A percentile compares a stretch with the other conserved stretches of the same genome.
Evolutionary conservation across 2,888 invertebrate species (phyloP).

Genomic region (Drosophila anceps): DNA sequence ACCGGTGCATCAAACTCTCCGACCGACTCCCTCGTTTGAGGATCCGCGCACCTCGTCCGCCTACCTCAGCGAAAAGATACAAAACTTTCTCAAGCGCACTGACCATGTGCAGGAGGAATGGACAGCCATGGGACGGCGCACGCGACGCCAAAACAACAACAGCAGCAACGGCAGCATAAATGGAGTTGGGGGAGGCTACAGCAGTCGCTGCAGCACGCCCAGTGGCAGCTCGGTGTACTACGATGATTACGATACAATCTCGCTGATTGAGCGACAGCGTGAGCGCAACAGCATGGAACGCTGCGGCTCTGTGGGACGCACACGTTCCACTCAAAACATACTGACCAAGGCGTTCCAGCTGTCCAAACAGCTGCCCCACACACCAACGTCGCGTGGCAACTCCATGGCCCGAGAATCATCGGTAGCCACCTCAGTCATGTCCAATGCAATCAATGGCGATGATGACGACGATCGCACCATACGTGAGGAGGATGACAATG

Average conservation of each 20-base stretch:
- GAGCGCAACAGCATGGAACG: constrained; percentile 83
- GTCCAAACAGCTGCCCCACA: constrained; percentile 85
- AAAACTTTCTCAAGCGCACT: constrained; percentile 92
- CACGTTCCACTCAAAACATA: constrained; percentile 92
- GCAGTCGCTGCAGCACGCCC: constrained; percentile 78
- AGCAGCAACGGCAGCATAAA: constrained; percentile 54
- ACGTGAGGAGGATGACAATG: constrained; percentile 89
- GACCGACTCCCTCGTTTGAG: constrained; percentile 91
- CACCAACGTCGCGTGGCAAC: constrained; percentile 84
- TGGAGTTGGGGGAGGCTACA: constrained; percentile 64
- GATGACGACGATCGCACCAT: constrained; percentile 88
- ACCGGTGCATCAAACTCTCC: constrained; percentile 89
- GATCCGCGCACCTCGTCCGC: constrained; percentile 92
- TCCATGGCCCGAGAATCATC: constrained; percentile 81
- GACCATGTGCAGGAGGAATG: constrained; percentile 96
- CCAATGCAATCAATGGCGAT: constrained; percentile 76
- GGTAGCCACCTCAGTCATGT: constrained; percentile 77
- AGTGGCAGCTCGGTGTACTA: constrained; percentile 73
- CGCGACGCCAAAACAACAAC: constrained; percentile 55
- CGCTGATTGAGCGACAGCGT: constrained; percentile 84
- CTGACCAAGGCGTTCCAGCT: constrained; percentile 93
- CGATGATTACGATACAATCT: constrained; percentile 84
- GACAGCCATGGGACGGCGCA: constrained; percentile 88
- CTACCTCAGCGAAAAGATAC: constrained; percentile 90
- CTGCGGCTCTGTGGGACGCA: constrained; percentile 87